Conservation (phyloP, 2,113 vertebrate genomes). For the Microcebus lehilahytsara region DNA sequence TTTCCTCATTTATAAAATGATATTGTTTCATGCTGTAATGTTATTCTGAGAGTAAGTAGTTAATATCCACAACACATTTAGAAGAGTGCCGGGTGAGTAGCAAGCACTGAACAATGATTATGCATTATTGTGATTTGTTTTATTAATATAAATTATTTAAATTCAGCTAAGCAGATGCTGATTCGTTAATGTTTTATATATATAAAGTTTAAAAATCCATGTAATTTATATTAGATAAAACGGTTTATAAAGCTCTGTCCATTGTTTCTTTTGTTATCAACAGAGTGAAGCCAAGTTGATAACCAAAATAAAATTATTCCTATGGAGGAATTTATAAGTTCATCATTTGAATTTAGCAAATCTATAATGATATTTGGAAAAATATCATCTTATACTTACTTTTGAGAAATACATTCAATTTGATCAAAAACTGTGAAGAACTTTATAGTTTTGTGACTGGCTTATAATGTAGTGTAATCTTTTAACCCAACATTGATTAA, state of each 20-base stretch:
- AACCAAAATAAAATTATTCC: neutral
- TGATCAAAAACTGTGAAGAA: neutral
- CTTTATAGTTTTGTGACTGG: neutral
- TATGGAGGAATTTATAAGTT: neutral
- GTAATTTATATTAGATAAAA: neutral
- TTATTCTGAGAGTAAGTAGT: neutral
- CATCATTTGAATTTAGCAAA: neutral
- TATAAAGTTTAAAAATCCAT: neutral
- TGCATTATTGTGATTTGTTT: too few species aligned
- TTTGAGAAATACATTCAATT: neutral
- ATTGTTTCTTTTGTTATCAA: neutral
- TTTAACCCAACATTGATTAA: neutral
- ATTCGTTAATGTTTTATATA: neutral
- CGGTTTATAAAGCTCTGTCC: neutral
- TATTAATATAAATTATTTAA: neutral
- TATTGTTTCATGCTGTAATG: neutral
- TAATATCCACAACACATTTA: neutral
- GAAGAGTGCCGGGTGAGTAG: neutral
- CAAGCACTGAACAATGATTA: neutral
- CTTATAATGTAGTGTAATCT: neutral
- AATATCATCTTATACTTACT: neutral
- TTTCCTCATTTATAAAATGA: neutral
- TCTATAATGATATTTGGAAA: neutral
- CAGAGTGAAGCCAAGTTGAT: neutral
- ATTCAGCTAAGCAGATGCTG: neutral